Conservation (phyloP, 2,797 vertebrate genomes). For the Sylvia borin region DNA sequence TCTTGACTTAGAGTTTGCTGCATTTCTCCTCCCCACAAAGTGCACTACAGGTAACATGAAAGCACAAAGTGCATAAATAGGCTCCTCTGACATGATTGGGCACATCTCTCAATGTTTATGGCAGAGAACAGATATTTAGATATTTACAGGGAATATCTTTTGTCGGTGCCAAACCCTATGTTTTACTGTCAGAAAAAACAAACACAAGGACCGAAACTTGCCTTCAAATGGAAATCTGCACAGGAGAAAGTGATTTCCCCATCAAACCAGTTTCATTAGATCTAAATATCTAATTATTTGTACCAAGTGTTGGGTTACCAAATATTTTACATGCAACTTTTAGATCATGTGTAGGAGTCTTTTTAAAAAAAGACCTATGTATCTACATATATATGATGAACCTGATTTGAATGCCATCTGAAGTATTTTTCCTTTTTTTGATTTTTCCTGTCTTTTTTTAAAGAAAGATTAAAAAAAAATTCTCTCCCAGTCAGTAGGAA, state of each 20-base stretch:
- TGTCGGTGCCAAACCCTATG: conserved; percentile 61
- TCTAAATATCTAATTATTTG: conserved; percentile 78
- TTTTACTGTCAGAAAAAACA: conserved; percentile 71
- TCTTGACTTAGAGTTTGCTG: neutral
- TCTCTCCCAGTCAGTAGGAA: neutral
- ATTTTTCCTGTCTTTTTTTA: neutral
- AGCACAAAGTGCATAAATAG: neutral
- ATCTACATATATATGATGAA: conserved; percentile 29
- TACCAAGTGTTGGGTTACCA: conserved; percentile 59
- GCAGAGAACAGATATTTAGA: conserved; percentile 60
- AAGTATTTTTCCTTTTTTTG: neutral
- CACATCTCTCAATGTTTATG: conserved; percentile 43
- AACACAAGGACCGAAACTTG: conserved; percentile 71
- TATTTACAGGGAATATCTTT: conserved; percentile 64
- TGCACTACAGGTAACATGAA: neutral
- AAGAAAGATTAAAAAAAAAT: neutral
- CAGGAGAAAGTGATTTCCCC: conserved; percentile 67
- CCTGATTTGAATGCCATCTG: conserved; percentile 49
- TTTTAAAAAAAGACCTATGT: conserved; percentile 27
- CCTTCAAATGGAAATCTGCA: conserved; percentile 63
- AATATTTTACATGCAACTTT: conserved; percentile 68
- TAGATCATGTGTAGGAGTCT: conserved; percentile 69
- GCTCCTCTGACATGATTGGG: conserved; percentile 51
- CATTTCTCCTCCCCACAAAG: neutral
- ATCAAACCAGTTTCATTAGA: conserved; percentile 78